A percentile compares a stretch with the other conserved stretches of the same genome.
These are phyloP conservation scores for Chamaea fasciata DNA, from an alignment of 2,113 vertebrate species.

Conservation along the genomic window DNA sequence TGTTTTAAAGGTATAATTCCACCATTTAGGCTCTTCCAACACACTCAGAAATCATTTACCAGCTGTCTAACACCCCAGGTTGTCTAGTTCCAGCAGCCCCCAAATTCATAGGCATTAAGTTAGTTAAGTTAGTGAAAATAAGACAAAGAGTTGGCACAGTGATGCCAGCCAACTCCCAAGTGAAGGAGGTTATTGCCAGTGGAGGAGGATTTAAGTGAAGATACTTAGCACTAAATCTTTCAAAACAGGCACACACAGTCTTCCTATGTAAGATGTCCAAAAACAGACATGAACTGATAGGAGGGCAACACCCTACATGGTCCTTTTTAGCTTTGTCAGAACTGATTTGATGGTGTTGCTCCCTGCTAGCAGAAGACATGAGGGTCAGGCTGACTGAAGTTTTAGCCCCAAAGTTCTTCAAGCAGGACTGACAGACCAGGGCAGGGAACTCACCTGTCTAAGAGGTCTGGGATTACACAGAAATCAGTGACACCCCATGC, in stretches of 20 bases:
- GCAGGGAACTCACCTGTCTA: rapidly evolving
- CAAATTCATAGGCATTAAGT: background rate
- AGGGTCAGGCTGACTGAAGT: background rate
- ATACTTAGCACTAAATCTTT: background rate
- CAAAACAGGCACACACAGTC: background rate
- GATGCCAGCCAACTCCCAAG: background rate
- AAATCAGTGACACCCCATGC: background rate
- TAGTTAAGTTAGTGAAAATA: background rate
- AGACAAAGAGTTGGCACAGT: background rate
- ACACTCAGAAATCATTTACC: background rate
- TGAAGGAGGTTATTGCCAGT: background rate
- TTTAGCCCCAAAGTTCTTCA: background rate
- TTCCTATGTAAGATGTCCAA: background rate
- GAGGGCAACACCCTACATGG: background rate
- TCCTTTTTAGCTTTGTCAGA: background rate
- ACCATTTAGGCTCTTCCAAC: background rate
- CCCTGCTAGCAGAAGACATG: rapidly evolving
- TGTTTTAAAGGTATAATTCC: background rate
- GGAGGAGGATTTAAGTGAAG: background rate
- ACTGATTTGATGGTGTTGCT: background rate
- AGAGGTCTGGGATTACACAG: background rate
- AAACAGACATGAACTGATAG: background rate
- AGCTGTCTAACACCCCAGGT: background rate
- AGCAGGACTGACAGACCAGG: background rate
- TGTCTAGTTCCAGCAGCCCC: background rate